A percentile compares a stretch with the other conserved stretches of the same genome.
Conservation (phyloP, 2,113 vertebrate species). For the Orientallactaga bullata region DNA sequence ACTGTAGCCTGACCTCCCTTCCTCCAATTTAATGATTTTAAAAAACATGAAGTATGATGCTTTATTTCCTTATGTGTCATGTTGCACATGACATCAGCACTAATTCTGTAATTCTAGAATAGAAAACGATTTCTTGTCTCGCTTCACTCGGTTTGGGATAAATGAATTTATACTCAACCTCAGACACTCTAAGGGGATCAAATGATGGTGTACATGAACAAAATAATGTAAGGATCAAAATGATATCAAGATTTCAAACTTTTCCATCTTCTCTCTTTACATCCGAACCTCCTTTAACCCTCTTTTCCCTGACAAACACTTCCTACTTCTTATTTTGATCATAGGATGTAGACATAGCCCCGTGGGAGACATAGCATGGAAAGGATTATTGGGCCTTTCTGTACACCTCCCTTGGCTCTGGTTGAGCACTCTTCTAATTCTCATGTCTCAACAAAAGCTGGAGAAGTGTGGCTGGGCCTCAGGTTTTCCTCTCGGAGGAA, state of each 20-base stretch:
- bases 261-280: background rate
- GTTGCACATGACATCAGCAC: background rate
- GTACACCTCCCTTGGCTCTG: background rate
- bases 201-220: background rate
- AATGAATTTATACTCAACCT: background rate
- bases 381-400: background rate
- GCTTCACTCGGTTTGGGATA: background rate
- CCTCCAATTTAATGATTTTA: background rate
- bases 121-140: background rate
- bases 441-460: background rate
- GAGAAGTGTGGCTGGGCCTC: background rate
- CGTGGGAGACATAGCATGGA: background rate
- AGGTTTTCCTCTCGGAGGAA: background rate
- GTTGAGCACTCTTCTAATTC: slow-evolving; percentile 39
- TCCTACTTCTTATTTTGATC: background rate
- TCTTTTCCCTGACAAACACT: background rate
- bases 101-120: background rate
- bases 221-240: slow-evolving; percentile 1
- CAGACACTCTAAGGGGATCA: background rate
- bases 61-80: background rate
- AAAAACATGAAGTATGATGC: background rate
- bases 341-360: background rate
- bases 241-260: background rate
- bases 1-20: background rate
- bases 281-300: background rate